Conservation (phyloP, 2,888 invertebrate species). For the Trichogramma evanescens region DNA sequence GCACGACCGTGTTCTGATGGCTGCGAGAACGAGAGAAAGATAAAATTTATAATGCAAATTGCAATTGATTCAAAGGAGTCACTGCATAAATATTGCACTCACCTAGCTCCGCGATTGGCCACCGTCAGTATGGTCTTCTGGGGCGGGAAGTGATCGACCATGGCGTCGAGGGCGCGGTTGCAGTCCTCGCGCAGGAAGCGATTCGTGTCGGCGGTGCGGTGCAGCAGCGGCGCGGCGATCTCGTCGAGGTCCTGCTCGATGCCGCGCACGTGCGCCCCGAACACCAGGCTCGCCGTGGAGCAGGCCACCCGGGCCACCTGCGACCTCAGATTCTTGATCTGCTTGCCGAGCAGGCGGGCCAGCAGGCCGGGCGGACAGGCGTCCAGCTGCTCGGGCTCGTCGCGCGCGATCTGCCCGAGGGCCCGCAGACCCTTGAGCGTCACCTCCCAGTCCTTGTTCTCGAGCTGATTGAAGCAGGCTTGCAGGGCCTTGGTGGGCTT, state of each 20-base stretch:
- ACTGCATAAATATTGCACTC: constrained; percentile 20
- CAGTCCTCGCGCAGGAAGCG: constrained; percentile 88
- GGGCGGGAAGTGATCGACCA: constrained; percentile 72
- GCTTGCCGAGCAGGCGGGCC: constrained; percentile 64
- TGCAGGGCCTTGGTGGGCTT: constrained; percentile 42
- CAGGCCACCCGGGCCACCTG: constrained; percentile 88
- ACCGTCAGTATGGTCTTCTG: constrained; percentile 62
- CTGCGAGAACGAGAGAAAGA: constrained; percentile 29
- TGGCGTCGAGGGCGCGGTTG: constrained; percentile 69
- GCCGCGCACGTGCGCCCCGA: constrained; percentile 52
- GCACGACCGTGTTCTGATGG: constrained; percentile 83
- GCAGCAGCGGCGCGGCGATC: constrained; percentile 70
- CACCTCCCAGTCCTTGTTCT: constrained; percentile 70
- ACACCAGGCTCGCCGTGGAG: constrained; percentile 72
- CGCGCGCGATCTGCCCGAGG: constrained; percentile 61
- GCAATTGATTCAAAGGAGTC: background rate
- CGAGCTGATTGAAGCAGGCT: constrained; percentile 60
- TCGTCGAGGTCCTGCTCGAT: constrained; percentile 70
- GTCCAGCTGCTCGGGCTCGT: constrained; percentile 59
- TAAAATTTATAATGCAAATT: background rate
- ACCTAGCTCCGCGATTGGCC: constrained; percentile 61
- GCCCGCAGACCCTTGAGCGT: constrained; percentile 66
- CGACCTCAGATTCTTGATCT: constrained; percentile 84
- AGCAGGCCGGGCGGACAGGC: constrained; percentile 61
- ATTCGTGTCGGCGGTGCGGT: constrained; percentile 89